Evolutionary conservation across 2,113 vertebrate species (phyloP).

Genomic region (Hassar affinis): DNA sequence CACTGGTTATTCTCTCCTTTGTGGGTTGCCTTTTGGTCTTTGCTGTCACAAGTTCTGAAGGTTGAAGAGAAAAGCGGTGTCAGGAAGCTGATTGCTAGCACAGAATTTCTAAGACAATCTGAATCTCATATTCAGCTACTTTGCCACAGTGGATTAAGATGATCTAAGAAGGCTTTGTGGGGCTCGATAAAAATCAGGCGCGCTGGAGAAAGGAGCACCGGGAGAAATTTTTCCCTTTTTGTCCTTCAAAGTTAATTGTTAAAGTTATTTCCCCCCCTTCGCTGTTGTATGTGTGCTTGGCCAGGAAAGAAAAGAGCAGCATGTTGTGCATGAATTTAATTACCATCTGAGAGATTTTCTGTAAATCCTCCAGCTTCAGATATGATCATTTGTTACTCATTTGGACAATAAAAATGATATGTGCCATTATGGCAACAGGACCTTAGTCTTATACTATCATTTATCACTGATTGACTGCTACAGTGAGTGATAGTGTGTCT

Average conservation of each 20-base stretch:
- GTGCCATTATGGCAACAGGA: constrained; percentile 18
- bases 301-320: constrained; percentile 11
- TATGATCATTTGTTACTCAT: constrained; percentile 22
- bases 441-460: constrained; percentile 9
- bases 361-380: background rate
- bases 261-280: constrained; percentile 68
- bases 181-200: constrained; percentile 89
- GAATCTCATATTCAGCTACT: constrained; percentile 94
- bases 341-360: background rate
- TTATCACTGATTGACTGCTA: constrained; percentile 40
- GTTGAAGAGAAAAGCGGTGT: constrained; percentile 88
- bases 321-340: constrained; percentile 30
- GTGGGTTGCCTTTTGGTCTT: constrained; percentile 91
- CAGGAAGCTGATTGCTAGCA: constrained; percentile 90
- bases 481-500: constrained; percentile 36
- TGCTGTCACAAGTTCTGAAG: constrained; percentile 91
- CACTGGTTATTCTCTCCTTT: constrained; percentile 85
- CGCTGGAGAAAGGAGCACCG: constrained; percentile 72
- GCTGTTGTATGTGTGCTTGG: constrained; percentile 34
- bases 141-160: constrained; percentile 96
- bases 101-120: constrained; percentile 89
- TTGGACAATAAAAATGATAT: background rate
- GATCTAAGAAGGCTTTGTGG: constrained; percentile 89
- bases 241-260: constrained; percentile 92
- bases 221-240: constrained; percentile 88